Conservation (phyloP, 2,113 vertebrate genomes). For the Heliornis fulica region DNA sequence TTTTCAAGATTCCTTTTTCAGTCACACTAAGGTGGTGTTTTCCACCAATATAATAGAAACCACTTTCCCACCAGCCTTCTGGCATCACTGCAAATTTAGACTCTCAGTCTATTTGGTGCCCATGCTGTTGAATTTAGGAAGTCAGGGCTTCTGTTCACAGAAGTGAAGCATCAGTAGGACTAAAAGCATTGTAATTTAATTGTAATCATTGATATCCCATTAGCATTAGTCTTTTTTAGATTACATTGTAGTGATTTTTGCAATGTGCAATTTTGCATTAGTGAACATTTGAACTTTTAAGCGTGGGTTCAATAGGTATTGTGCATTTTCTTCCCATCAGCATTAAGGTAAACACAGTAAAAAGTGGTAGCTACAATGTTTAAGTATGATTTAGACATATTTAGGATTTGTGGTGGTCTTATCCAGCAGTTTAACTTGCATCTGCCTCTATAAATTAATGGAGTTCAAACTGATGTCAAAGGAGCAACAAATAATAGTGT, state of each 20-base stretch:
- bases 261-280: not conserved
- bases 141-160: not conserved
- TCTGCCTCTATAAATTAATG: not conserved
- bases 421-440: not conserved
- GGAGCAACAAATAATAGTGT: not conserved
- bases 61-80: not conserved
- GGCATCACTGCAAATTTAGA: not conserved
- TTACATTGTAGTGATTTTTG: not conserved
- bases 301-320: not conserved
- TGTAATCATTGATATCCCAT: not conserved
- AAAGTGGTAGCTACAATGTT: not conserved
- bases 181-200: conserved; percentile 3
- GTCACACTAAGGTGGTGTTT: not conserved
- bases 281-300: not conserved
- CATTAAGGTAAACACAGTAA: not conserved
- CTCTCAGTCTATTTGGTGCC: not conserved
- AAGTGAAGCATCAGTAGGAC: not conserved
- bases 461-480: not conserved
- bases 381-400: not conserved
- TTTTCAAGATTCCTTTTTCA: not conserved
- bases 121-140: not conserved
- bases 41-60: not conserved
- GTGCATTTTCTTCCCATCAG: not conserved
- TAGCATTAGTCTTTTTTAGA: not conserved
- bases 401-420: not conserved